Conservation (phyloP, 2,888 invertebrate species). For the Malachius bipustulatus region DNA sequence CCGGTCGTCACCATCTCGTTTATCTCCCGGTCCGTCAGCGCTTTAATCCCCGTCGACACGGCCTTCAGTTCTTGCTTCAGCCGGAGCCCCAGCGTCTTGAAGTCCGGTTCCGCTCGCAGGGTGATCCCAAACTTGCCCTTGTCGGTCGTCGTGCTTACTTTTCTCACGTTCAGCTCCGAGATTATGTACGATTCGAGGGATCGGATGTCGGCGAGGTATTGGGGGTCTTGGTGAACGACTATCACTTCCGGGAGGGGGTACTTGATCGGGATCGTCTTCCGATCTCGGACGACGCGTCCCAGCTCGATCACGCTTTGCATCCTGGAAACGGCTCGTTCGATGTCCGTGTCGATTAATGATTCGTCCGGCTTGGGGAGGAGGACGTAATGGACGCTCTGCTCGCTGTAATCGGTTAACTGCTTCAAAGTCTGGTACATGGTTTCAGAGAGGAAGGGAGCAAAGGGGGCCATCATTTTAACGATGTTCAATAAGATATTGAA, state of each 20-base stretch:
- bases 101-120: constrained; percentile 88
- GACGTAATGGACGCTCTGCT: constrained; percentile 82
- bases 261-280: constrained; percentile 88
- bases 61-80: constrained; percentile 84
- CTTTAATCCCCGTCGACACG: constrained; percentile 70
- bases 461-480: constrained; percentile 90
- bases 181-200: constrained; percentile 74
- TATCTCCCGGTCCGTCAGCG: constrained; percentile 64
- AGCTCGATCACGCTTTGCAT: constrained; percentile 96
- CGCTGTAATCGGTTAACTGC: constrained; percentile 45
- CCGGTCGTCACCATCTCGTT: constrained; percentile 61
- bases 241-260: constrained; percentile 93
- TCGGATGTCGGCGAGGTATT: constrained; percentile 65
- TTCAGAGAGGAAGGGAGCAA: constrained; percentile 93
- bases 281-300: constrained; percentile 83
- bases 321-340: constrained; percentile 78
- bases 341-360: constrained; percentile 64
- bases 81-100: constrained; percentile 77
- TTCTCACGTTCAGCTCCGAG: constrained; percentile 86
- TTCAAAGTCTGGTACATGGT: constrained; percentile 85
- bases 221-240: constrained; percentile 78
- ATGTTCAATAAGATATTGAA: constrained; percentile 81
- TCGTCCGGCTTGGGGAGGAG: constrained; percentile 69
- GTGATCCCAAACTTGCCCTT: constrained; percentile 79
- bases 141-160: constrained; percentile 73